Conservation (phyloP, 2,797 vertebrate genomes). For the Notoglanidium macrostoma region DNA sequence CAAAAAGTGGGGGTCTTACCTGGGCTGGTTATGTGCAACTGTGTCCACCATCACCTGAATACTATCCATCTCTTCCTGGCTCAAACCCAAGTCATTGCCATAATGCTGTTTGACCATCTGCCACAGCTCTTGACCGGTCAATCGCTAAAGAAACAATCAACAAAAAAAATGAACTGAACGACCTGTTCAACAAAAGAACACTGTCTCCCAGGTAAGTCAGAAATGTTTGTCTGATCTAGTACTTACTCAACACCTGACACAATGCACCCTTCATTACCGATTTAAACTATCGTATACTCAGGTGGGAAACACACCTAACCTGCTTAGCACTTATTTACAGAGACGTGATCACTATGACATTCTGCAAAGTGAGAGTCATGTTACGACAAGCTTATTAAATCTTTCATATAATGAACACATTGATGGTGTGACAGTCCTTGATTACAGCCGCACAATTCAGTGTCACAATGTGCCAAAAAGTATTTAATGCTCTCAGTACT, state of each 20-base stretch:
- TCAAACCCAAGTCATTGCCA: slow-evolving; percentile 91
- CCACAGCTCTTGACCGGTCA: slow-evolving; percentile 84
- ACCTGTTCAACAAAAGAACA: background rate
- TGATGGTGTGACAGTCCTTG: background rate
- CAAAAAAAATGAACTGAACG: slow-evolving; percentile 18
- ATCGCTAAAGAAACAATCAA: slow-evolving; percentile 62
- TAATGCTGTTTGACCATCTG: slow-evolving; percentile 93
- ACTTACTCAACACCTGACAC: background rate
- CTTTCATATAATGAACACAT: background rate
- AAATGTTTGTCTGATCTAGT: background rate
- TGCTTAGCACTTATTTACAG: slow-evolving; percentile 4
- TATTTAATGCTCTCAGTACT: background rate
- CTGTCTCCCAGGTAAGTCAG: background rate
- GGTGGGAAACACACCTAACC: slow-evolving; percentile 44
- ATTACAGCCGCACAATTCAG: background rate
- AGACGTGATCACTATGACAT: background rate
- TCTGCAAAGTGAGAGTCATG: background rate
- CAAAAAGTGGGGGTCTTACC: slow-evolving; percentile 70
- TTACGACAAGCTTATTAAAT: background rate
- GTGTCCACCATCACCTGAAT: slow-evolving; percentile 78
- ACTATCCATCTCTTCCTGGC: slow-evolving; percentile 89
- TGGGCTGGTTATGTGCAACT: slow-evolving; percentile 72
- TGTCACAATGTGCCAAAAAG: background rate
- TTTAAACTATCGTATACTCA: background rate
- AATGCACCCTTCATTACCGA: slow-evolving; percentile 4